Percentiles rank a stretch among this genome's conserved stretches.
These are phyloP conservation scores for Melolontha melolontha DNA, from an alignment of 2,888 invertebrate genomes.

Conservation along the genomic window DNA sequence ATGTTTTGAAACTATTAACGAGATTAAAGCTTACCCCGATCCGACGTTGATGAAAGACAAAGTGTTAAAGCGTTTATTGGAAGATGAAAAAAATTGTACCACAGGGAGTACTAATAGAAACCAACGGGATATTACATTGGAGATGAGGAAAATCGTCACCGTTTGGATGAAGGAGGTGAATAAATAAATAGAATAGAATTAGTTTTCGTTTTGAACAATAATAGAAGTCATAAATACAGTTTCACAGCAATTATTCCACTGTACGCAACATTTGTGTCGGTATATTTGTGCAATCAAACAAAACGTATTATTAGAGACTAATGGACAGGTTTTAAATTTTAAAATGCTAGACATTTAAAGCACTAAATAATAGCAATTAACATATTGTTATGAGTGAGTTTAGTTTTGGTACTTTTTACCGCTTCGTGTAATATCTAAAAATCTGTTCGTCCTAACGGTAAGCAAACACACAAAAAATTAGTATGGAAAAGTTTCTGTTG, in stretches of 20 bases:
- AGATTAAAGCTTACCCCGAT: constrained; percentile 69
- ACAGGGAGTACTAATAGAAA: constrained; percentile 84
- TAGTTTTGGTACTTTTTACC: too few relatives aligned
- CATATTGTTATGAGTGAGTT: constrained; percentile 5
- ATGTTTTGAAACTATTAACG: constrained; percentile 60
- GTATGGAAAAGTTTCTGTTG: too few relatives aligned
- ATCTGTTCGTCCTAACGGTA: too few relatives aligned
- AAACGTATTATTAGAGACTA: background rate
- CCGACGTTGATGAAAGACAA: constrained; percentile 82
- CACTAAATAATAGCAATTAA: constrained; percentile 2
- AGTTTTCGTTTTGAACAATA: background rate
- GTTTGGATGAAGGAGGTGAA: constrained; percentile 98
- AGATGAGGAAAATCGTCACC: constrained; percentile 92
- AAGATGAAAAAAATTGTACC: constrained; percentile 87
- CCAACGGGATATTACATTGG: constrained; percentile 89
- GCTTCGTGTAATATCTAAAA: too few relatives aligned
- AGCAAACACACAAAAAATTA: too few relatives aligned
- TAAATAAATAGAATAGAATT: constrained; percentile 50
- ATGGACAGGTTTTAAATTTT: background rate
- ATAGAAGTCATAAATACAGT: too few relatives aligned
- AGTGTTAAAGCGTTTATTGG: constrained; percentile 85
- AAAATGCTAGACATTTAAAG: constrained; percentile 7
- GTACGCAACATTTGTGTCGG: too few relatives aligned
- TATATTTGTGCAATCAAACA: too few relatives aligned
- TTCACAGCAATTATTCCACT: too few relatives aligned